Base-by-base conservation (phyloP, 2,888 invertebrate genomes). In the Oscheius sp. region DNA sequence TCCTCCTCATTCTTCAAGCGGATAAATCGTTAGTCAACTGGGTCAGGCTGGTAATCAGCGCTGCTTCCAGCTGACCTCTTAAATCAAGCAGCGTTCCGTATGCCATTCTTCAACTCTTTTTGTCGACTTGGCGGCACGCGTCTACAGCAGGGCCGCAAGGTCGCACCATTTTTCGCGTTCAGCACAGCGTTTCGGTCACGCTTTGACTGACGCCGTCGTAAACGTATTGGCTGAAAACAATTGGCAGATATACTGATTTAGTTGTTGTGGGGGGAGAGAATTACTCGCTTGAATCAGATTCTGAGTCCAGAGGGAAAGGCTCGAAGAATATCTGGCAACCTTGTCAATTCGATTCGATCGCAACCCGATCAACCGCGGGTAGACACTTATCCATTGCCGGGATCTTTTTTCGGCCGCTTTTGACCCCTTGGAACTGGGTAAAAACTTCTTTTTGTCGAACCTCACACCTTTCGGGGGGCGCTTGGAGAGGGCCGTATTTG, bases 121-220 rank as follows among this genome's bases (percentile, higher is more conserved):
- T 52, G 29, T 52, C 29, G n/a, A 52, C 27, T 52, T 52, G 52
- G n/a, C n/a, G 27, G 52, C 20, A 25, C 29, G 52, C 42, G 42
- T n/a, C n/a, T 29, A 52, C 52, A 20, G n/a, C n/a, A n/a, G n/a
- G n/a, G n/a, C n/a, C n/a, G n/a, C 20, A 55, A 55, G 55, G 55
- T 55, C 55, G 34, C 53, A n/a, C 20, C 53, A 46, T 33, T 55
- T 55, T 55, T 34, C 34, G 33, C 55, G 29, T 29, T 29, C 55
- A 34, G 33, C 55, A 17, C 34, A 34, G 34, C 55, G 55, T 55
- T 55, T 55, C 55, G 55, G 55, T 55, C 55, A 55, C 37, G 55
- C 55, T 23, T 48, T 48, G n/a, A n/a, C n/a, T 25, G 48, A n/a
- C 53, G 34, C 52, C n/a, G 29, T 29, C 27, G 25, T 12, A 52